Evolutionary conservation across 2,113 vertebrate species (phyloP).

Genomic region (Callipepla squamata): DNA sequence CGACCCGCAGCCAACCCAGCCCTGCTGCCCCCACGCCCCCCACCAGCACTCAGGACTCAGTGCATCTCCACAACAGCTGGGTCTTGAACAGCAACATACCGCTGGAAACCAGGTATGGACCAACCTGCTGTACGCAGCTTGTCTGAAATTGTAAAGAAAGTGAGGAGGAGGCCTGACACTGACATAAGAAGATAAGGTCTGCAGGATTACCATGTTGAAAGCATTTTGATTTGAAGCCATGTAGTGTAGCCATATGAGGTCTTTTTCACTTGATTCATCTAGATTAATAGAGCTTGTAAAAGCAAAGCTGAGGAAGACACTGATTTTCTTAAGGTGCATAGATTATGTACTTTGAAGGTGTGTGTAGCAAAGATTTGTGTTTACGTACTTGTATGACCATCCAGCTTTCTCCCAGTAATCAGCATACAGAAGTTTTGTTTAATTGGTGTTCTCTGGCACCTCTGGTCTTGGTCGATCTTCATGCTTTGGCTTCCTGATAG

Average conservation of each 20-base stretch:
- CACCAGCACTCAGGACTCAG: slow-evolving; percentile 80
- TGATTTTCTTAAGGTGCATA: neutral
- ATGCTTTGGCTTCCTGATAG: neutral
- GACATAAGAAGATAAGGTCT: neutral
- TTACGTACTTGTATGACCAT: neutral
- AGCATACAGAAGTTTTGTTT: neutral
- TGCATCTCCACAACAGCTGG: slow-evolving; percentile 97
- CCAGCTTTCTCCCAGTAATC: neutral
- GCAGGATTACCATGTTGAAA: accelerated
- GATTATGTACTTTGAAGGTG: neutral
- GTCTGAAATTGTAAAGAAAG: accelerated
- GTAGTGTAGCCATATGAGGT: accelerated
- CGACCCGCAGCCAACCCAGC: slow-evolving; percentile 89
- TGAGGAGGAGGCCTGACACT: accelerated
- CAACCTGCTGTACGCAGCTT: accelerated
- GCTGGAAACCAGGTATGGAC: slow-evolving; percentile 91
- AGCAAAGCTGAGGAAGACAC: neutral
- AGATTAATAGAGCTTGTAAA: neutral
- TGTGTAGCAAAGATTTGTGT: neutral
- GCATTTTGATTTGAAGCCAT: neutral
- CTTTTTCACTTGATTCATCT: neutral
- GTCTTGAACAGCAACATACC: slow-evolving; percentile 98
- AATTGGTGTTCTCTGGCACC: neutral
- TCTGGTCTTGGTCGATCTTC: neutral
- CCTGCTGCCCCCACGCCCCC: slow-evolving; percentile 82